phyloP scores from a whole-genome alignment of 2,888 invertebrate genomes.

The Liposcelis brunnea region DNA sequence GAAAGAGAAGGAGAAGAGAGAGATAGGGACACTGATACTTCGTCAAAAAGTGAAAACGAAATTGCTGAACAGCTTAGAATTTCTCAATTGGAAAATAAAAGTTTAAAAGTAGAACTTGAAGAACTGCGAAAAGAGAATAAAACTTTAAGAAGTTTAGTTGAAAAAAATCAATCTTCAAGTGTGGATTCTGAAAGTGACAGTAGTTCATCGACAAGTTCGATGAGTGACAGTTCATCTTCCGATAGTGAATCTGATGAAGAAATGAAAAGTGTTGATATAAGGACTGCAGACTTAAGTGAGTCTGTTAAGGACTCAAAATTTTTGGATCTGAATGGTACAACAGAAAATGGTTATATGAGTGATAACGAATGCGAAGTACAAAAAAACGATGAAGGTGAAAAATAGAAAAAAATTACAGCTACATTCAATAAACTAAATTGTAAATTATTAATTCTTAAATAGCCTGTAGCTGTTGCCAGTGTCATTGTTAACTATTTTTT shows the following conservation, averaged over 20 bases:
- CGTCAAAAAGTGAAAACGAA: conserved; percentile 19
- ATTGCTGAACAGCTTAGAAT: conserved; percentile 29
- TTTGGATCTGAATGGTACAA: no score
- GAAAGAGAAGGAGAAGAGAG: conserved; percentile 13
- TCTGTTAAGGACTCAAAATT: background rate
- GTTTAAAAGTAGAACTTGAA: conserved; percentile 43
- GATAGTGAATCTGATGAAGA: conserved; percentile 11
- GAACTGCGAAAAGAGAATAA: conserved; percentile 35
- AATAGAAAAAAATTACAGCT: no score
- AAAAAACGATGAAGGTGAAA: no score
- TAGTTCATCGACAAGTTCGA: conserved; percentile 25
- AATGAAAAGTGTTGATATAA: conserved; percentile 1
- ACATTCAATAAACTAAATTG: no score
- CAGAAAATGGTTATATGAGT: no score
- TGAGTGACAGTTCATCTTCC: conserved; percentile 15
- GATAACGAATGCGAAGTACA: no score
- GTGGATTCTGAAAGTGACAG: conserved; percentile 44
- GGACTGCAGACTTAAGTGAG: background rate
- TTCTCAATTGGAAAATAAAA: conserved; percentile 41
- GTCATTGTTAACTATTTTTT: no score
- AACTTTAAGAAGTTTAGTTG: conserved; percentile 14
- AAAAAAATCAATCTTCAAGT: background rate
- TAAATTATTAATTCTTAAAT: no score
- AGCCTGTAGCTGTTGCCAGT: no score
- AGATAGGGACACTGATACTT: conserved; percentile 9